phyloP scores from a whole-genome alignment of 2,797 vertebrate species.

The Ataeniobius toweri region DNA sequence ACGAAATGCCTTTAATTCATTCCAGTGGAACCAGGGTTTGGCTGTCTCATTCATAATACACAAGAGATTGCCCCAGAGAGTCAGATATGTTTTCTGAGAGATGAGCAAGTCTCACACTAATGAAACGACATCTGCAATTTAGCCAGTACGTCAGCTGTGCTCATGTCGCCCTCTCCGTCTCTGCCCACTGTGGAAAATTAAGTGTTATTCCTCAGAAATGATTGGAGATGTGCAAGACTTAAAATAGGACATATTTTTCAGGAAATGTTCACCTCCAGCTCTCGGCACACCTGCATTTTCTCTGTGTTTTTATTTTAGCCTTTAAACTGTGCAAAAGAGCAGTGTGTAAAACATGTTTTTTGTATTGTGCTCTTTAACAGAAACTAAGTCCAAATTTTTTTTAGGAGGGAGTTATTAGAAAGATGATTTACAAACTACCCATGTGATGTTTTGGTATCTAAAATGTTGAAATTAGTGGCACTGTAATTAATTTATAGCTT shows the following conservation, averaged over 20 bases:
- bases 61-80: conserved; percentile 62
- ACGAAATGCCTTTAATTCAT: conserved; percentile 69
- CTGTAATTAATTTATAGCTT: not conserved
- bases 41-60: conserved; percentile 71
- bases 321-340: too few species aligned
- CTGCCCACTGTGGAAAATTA: conserved; percentile 40
- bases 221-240: conserved; percentile 17
- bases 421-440: not conserved
- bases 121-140: conserved; percentile 75
- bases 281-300: not conserved
- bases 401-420: not conserved
- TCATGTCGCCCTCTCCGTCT: conserved; percentile 40
- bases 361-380: not conserved
- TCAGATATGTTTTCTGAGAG: conserved; percentile 65
- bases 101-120: conserved; percentile 64
- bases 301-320: too few species aligned
- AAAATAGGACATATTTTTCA: conserved; percentile 14
- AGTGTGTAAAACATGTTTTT: too few species aligned
- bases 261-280: not conserved
- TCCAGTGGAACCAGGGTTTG: conserved; percentile 45
- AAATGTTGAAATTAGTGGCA: not conserved
- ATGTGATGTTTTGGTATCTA: not conserved
- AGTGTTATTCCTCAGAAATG: conserved; percentile 42
- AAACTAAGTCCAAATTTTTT: not conserved
- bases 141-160: conserved; percentile 53